Evolutionary conservation across 2,797 vertebrate species (phyloP), one percentile per base, ranked within the genome.

Genomic region (Parauchenoglanis punctatus): DNA sequence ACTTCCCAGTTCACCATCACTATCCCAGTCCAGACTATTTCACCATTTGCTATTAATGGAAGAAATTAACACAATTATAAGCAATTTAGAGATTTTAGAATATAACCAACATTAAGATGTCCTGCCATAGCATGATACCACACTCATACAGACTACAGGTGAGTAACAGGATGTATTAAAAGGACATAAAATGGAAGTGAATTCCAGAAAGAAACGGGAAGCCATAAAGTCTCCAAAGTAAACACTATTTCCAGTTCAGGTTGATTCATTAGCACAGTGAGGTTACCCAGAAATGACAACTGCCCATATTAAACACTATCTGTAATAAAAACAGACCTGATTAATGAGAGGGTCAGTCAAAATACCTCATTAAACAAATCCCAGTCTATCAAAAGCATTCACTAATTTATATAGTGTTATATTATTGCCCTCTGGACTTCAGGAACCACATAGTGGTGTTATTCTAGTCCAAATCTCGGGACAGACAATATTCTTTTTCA

Each of bases 281-380:
- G 15, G n/a, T 18, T 56, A 77, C 18, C 15, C 28, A 59, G 3
- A 78, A 78, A 80, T 56, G 4, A 54, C 52, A 77, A 77, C 20
- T 35, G 1, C 2, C 35, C 8, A 54, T 31, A 61, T 35, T 25
- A 81, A 81, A 61, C 78, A 17, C 54, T 40, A 59, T 12, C 56
- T 61, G 35, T 15, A 25, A 28, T 13, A 23, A 52, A 61, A 75
- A 20, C 8, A 52, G 25, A 7, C 23, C 84, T 49, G 40, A 65
- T 25, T 31, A 61, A 81, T 7, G 40, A 73, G 25, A 63, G 18
- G 7, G 40, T 56, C 12, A n/a, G 25, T 65, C 61, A 82, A 54
- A 85, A 85, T 35, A 85, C n/a, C 12, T 78, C 54, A 70, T 61
- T 61, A 75, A 82, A 75, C 54, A 49, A 72, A 73, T 46, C 28